phyloP scores from a whole-genome alignment of 2,888 invertebrate genomes.

The Ctenicera cuprea region DNA sequence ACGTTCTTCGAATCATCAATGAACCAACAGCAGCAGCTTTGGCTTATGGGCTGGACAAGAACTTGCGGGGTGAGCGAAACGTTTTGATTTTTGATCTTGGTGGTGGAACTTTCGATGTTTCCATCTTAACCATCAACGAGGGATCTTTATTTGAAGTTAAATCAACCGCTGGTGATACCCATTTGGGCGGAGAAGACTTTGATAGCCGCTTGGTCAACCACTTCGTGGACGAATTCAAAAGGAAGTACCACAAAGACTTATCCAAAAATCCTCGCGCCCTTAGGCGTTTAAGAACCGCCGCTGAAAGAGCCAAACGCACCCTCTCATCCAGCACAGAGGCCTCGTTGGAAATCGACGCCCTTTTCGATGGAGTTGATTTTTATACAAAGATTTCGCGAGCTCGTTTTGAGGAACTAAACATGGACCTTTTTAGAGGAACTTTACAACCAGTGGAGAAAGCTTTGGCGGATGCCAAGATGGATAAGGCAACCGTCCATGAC shows the following conservation, averaged over 20 bases:
- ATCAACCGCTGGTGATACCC: constrained; percentile 90
- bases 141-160: constrained; percentile 85
- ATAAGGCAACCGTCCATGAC: constrained; percentile 84
- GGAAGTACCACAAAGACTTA: constrained; percentile 73
- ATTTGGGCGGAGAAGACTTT: constrained; percentile 85
- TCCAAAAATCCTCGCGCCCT: constrained; percentile 71
- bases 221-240: constrained; percentile 77
- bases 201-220: constrained; percentile 76
- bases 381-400: constrained; percentile 85
- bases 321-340: constrained; percentile 73
- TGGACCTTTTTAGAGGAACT: constrained; percentile 83
- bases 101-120: constrained; percentile 86
- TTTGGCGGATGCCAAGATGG: constrained; percentile 84
- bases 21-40: constrained; percentile 87
- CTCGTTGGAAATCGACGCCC: constrained; percentile 73
- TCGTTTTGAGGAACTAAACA: constrained; percentile 85
- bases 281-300: constrained; percentile 73
- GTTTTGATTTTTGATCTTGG: constrained; percentile 81
- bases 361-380: constrained; percentile 74
- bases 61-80: constrained; percentile 79
- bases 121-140: constrained; percentile 88
- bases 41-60: constrained; percentile 83
- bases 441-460: constrained; percentile 87
- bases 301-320: constrained; percentile 74
- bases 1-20: constrained; percentile 88